A percentile compares a stretch with the other conserved stretches of the same genome.
Conservation (phyloP, 2,113 vertebrate species). For the Anguilla japonica region DNA sequence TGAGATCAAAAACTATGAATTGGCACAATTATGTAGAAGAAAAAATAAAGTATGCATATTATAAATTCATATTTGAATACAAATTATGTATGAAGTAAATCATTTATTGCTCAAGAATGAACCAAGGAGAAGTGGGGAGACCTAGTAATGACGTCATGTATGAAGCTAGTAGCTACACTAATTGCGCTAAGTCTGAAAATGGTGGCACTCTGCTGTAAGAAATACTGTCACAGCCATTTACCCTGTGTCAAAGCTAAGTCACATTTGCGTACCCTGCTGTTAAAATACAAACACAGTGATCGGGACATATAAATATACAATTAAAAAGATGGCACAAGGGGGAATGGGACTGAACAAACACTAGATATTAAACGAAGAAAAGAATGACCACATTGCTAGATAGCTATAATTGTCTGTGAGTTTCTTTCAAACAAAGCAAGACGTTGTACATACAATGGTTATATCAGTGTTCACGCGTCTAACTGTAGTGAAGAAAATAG, state of each 20-base stretch:
- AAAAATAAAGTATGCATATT: constrained; percentile 48
- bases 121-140: constrained; percentile 24
- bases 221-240: constrained; percentile 44
- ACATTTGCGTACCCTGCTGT: constrained; percentile 48
- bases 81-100: constrained; percentile 44
- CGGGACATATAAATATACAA: constrained; percentile 29
- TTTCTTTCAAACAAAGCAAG: constrained; percentile 4
- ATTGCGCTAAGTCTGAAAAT: constrained; percentile 17
- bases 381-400: neutral
- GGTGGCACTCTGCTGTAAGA: constrained; percentile 41
- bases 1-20: constrained; percentile 53
- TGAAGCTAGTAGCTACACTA: neutral
- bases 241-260: constrained; percentile 37
- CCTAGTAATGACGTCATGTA: constrained; percentile 10
- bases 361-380: neutral
- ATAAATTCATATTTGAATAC: constrained; percentile 53
- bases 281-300: constrained; percentile 42
- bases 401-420: neutral
- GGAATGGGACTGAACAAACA: neutral
- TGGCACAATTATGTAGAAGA: constrained; percentile 42
- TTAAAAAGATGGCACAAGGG: constrained; percentile 19
- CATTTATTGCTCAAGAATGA: constrained; percentile 67
- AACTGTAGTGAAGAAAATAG: neutral
- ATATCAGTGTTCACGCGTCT: neutral
- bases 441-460: neutral